phyloP scores from a whole-genome alignment of 1,140 invertebrate genomes.

The Cydia pomonella region DNA sequence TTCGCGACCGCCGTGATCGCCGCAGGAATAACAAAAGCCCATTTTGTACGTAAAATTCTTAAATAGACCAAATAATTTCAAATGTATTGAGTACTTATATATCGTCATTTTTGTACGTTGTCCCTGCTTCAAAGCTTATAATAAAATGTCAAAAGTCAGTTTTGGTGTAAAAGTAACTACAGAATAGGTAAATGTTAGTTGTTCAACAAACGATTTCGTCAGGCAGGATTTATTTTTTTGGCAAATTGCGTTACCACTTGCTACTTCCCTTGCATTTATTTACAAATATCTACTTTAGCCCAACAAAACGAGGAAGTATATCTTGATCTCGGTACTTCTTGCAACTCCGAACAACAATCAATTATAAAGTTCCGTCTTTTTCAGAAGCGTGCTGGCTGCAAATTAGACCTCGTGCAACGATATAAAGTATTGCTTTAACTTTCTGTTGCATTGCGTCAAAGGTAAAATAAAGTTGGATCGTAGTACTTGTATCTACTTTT shows the following conservation, averaged over 20 bases:
- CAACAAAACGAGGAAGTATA: not conserved
- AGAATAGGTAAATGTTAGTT: not conserved
- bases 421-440: slow-evolving; percentile 50
- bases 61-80: too few relatives aligned
- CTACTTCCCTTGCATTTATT: not conserved
- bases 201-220: not conserved
- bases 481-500: slow-evolving; percentile 11
- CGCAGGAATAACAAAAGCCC: too few relatives aligned
- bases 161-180: not conserved
- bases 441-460: slow-evolving; percentile 40
- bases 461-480: slow-evolving; percentile 7
- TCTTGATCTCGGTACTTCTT: slow-evolving; percentile 34
- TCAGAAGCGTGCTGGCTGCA: slow-evolving; percentile 43
- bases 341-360: slow-evolving; percentile 52
- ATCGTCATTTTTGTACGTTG: too few relatives aligned
- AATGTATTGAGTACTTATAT: not conserved
- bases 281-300: not conserved
- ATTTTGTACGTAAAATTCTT: too few relatives aligned
- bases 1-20: too few relatives aligned
- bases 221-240: not conserved
- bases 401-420: slow-evolving; percentile 48
- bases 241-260: not conserved
- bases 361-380: slow-evolving; percentile 54
- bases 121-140: not conserved
- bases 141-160: not conserved